Conservation (phyloP, 2,888 invertebrate species). For the Sphaerophoria taeniata region DNA sequence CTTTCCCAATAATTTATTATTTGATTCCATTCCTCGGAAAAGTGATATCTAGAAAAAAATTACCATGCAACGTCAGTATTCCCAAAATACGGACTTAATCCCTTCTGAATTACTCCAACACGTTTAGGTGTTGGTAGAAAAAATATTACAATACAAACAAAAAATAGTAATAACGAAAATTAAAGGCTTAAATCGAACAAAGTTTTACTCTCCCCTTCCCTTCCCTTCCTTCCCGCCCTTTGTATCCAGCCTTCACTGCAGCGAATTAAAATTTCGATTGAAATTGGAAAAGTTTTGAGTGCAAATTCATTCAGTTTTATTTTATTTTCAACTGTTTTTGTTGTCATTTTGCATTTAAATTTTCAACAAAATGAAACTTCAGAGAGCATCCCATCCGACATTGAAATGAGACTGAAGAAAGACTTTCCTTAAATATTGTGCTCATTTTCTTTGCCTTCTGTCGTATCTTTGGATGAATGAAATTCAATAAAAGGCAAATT, state of each 20-base stretch:
- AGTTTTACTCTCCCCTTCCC: background rate
- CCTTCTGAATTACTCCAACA: too few species aligned
- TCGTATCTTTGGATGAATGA: background rate
- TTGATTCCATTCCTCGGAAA: too few species aligned
- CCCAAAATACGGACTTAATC: too few species aligned
- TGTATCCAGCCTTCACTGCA: background rate
- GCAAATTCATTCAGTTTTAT: background rate
- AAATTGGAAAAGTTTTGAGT: conserved; percentile 40
- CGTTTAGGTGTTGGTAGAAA: too few species aligned
- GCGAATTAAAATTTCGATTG: conserved; percentile 15
- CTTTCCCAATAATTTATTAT: too few species aligned
- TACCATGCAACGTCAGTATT: too few species aligned
- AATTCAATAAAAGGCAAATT: conserved; percentile 16
- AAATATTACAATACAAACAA: too few species aligned
- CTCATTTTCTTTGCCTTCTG: background rate
- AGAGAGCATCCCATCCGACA: background rate
- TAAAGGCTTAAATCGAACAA: conserved; percentile 17
- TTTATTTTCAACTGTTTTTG: background rate
- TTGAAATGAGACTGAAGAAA: background rate
- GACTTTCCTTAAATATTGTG: background rate
- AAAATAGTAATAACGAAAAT: background rate
- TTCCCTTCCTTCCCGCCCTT: too few species aligned
- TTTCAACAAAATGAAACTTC: background rate
- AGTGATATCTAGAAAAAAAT: too few species aligned
- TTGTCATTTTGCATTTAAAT: conserved; percentile 1